Conservation (phyloP, 2,797 vertebrate species). For the Rhinella marina region DNA sequence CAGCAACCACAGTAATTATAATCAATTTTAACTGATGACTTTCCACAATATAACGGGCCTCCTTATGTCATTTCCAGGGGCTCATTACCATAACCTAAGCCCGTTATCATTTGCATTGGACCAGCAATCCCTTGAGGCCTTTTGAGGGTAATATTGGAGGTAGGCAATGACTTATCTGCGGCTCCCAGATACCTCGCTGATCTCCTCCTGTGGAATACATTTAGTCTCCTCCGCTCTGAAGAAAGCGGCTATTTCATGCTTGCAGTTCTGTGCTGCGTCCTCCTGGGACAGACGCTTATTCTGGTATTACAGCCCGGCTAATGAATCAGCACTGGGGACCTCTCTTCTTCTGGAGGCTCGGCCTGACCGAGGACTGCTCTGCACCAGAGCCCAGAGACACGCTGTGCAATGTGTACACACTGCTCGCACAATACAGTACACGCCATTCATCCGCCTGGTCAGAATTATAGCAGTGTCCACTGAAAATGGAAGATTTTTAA, state of each 20-base stretch:
- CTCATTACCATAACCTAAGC: not conserved
- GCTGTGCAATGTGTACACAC: not conserved
- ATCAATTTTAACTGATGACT: not conserved
- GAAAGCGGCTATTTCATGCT: constrained; percentile 41
- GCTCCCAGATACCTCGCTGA: constrained; percentile 29
- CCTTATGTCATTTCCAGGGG: not conserved
- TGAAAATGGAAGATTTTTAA: too few relatives aligned
- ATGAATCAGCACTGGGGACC: constrained; percentile 46
- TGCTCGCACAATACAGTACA: not conserved
- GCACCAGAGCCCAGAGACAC: not conserved
- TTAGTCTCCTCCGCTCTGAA: not conserved
- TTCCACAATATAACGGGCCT: not conserved
- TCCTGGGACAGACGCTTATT: constrained; percentile 42
- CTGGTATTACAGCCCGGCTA: constrained; percentile 37
- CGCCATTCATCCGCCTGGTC: too few relatives aligned
- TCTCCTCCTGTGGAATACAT: constrained; percentile 12
- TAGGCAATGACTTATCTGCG: not conserved
- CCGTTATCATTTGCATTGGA: not conserved
- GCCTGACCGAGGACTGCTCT: constrained; percentile 8
- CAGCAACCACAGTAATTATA: not conserved
- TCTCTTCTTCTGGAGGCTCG: not conserved
- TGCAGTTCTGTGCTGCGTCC: constrained; percentile 41
- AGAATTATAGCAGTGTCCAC: too few relatives aligned
- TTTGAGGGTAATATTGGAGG: not conserved
- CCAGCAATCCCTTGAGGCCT: not conserved